Evolutionary conservation across 2,797 vertebrate genomes (phyloP), one percentile per base, ranked within the genome.

Genomic region (Zonotrichia albicollis): DNA sequence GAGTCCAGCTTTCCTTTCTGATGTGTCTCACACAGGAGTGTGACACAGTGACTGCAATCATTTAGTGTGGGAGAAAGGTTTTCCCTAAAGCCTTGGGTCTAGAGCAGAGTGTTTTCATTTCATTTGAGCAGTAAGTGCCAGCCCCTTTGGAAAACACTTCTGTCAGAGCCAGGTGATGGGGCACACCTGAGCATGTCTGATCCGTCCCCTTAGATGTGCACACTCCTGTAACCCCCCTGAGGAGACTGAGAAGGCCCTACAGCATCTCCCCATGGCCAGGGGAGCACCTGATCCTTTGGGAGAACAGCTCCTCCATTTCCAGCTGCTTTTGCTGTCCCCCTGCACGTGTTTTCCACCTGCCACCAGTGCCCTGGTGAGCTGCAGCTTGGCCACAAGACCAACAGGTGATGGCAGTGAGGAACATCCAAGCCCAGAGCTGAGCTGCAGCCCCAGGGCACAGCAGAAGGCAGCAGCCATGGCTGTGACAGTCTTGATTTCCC

Each of bases 1-100:
- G 42, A 60, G 74, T 46, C 29, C 65, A 65, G 23, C 46, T 62
- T 67, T 19, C 45, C 55, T 71, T 64, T 45, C 34, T 51, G 16
- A 48, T 5, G 18, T 4, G 12, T 29, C 40, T 55, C 46, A 45
- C 38, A 65, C 9, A 27, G 46, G 19, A 87, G 62, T 0, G 0
- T 40, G n/a, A n/a, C 71, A 60, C 25, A 57, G 32, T 27, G 26
- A 84, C 32, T 23, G 54, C 42, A 66, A 42, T 22, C 16, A 71
- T 57, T 67, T 12, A 65, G 22, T 5, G 19, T 25, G 64, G 18
- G 48, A 88, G 48, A 38, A 70, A 51, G 25, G 66, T 25, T 36
- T 67, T 11, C 57, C 21, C 27, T n/a, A 40, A 51, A 86, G 48
- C 19, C 25, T 26, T 20, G 48, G 15, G 43, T 16, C 21, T 66